A percentile compares a stretch with the other conserved stretches of the same genome.
These are phyloP conservation scores for Sphyrna mokarran DNA, from an alignment of 2,113 vertebrate genomes.

Conservation along the genomic window DNA sequence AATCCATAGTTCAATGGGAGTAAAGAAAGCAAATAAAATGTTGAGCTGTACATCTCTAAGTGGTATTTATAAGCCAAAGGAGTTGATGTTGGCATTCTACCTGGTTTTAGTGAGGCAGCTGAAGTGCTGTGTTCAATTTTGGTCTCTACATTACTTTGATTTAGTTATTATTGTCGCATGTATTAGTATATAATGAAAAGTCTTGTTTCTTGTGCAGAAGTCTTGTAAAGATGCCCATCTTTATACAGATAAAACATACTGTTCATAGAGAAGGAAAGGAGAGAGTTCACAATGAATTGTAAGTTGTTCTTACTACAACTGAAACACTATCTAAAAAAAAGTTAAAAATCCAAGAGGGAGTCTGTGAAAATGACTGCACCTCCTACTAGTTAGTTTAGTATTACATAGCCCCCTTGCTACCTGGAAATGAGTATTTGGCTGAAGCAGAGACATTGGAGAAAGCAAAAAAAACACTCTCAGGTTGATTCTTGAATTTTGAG, in stretches of 20 bases:
- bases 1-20: background rate
- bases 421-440: background rate
- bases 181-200: no score
- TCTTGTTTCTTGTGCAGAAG: no score
- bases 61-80: background rate
- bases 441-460: background rate
- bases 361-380: no score
- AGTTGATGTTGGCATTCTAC: background rate
- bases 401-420: background rate
- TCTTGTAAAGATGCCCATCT: no score
- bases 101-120: background rate
- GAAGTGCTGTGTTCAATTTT: background rate
- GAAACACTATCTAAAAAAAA: background rate
- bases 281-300: no score
- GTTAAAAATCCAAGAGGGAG: background rate
- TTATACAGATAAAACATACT: no score
- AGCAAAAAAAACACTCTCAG: background rate
- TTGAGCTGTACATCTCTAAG: background rate
- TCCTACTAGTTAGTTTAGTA: background rate
- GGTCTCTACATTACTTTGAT: background rate
- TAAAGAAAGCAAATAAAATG: background rate
- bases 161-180: no score
- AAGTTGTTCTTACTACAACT: slow-evolving; percentile 6
- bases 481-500: background rate
- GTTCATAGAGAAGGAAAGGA: no score